These are phyloP conservation scores for Heliconius nattereri DNA, from an alignment of 1,140 invertebrate genomes.

Conservation along the genomic window DNA sequence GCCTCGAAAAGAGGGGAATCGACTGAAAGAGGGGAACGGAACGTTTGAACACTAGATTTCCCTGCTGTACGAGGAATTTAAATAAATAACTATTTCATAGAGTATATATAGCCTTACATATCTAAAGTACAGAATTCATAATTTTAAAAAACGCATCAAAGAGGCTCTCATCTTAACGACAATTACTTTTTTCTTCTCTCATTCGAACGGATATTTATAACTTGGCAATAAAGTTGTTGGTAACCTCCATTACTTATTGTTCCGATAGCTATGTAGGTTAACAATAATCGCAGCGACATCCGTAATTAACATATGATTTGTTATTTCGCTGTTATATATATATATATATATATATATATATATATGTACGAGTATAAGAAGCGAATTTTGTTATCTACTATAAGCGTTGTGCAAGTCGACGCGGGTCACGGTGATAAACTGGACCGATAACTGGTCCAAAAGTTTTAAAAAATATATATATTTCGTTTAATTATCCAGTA, in stretches of 20 bases:
- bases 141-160: conserved; percentile 9
- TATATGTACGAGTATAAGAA: conserved; percentile 30
- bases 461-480: conserved; percentile 46
- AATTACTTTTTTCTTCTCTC: conserved; percentile 17
- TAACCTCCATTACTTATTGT: conserved; percentile 24
- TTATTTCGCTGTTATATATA: conserved; percentile 20
- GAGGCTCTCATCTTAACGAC: neutral
- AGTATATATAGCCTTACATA: neutral
- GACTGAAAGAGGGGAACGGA: too few species aligned
- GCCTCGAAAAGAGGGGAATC: too few species aligned
- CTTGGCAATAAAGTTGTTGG: conserved; percentile 20
- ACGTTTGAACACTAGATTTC: too few species aligned
- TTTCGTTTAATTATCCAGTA: conserved; percentile 48
- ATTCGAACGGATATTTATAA: conserved; percentile 20
- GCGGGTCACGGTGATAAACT: conserved; percentile 55
- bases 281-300: conserved; percentile 33
- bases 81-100: neutral
- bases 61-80: neutral
- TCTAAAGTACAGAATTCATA: neutral
- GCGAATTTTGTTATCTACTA: conserved; percentile 50
- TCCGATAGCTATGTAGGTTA: conserved; percentile 43
- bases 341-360: conserved; percentile 3
- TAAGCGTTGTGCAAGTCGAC: conserved; percentile 52
- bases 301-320: conserved; percentile 42
- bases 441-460: conserved; percentile 50